Evolutionary conservation across 2,113 vertebrate species (phyloP).

Genomic region (Scopus umbretta): DNA sequence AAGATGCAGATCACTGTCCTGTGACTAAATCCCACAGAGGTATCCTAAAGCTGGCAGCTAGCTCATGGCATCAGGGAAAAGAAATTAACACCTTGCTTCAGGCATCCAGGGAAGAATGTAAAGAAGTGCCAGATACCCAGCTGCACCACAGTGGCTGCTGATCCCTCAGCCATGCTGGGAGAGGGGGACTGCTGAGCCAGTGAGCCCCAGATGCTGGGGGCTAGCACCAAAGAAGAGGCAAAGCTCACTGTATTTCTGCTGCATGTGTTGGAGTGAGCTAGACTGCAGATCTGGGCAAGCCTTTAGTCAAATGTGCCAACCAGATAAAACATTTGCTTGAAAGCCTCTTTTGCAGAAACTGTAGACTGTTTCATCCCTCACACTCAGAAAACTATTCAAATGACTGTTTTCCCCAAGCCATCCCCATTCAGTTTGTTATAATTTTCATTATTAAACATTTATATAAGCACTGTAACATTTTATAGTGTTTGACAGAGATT

Average conservation of each 20-base stretch:
- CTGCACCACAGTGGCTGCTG: background rate
- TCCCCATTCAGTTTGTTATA: background rate
- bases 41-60: background rate
- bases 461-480: slow-evolving; percentile 7
- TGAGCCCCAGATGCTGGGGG: rapidly evolving
- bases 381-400: background rate
- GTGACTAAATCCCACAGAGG: background rate
- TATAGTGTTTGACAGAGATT: slow-evolving; percentile 21
- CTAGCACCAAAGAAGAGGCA: background rate
- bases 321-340: background rate
- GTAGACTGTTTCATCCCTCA: background rate
- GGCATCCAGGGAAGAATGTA: background rate
- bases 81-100: background rate
- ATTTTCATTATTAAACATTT: slow-evolving; percentile 45
- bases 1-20: background rate
- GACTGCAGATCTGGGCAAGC: background rate
- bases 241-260: background rate
- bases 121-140: background rate
- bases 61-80: background rate
- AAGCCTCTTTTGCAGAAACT: background rate
- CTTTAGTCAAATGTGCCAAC: background rate
- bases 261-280: background rate
- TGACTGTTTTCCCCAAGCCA: background rate
- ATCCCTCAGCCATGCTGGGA: background rate
- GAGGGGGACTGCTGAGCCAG: background rate